Conservation (phyloP, 1,140 invertebrate genomes). For the Cyphomyrmex costatus region DNA sequence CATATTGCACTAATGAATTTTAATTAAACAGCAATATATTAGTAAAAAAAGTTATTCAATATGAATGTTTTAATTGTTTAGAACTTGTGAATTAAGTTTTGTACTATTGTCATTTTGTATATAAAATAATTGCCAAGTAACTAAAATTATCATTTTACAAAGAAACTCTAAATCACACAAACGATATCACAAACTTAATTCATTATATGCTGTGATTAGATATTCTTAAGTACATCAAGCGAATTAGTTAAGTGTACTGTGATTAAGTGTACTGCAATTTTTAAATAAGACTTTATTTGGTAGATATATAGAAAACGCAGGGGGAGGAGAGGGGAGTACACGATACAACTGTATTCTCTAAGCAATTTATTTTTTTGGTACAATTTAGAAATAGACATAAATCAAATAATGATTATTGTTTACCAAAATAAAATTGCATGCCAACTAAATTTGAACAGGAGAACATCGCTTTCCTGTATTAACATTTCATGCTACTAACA, state of each 20-base stretch:
- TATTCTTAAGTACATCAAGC: constrained; percentile 72
- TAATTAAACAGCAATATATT: constrained; percentile 49
- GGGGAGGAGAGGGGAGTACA: neutral
- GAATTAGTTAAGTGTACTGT: constrained; percentile 67
- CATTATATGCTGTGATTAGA: constrained; percentile 75
- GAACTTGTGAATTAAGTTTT: constrained; percentile 61
- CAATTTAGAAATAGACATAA: constrained; percentile 17
- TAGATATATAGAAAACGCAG: constrained; percentile 23
- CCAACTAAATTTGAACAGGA: constrained; percentile 20
- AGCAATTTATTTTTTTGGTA: constrained; percentile 28
- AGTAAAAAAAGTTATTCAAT: constrained; percentile 34
- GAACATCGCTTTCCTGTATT: constrained; percentile 52
- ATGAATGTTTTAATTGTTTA: constrained; percentile 16
- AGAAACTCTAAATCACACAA: constrained; percentile 46
- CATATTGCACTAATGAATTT: constrained; percentile 49
- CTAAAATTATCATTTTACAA: constrained; percentile 55
- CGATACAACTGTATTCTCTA: constrained; percentile 6
- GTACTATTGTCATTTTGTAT: constrained; percentile 45
- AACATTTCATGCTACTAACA: constrained; percentile 20
- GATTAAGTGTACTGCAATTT: constrained; percentile 73
- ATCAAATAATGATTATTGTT: constrained; percentile 38
- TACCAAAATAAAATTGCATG: constrained; percentile 42
- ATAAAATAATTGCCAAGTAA: constrained; percentile 39
- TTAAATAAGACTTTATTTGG: constrained; percentile 64
- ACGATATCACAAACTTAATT: constrained; percentile 66